Evolutionary conservation across 1,140 invertebrate species (phyloP), one percentile per base, ranked within the genome.

Genomic region (Bombus confusus): DNA sequence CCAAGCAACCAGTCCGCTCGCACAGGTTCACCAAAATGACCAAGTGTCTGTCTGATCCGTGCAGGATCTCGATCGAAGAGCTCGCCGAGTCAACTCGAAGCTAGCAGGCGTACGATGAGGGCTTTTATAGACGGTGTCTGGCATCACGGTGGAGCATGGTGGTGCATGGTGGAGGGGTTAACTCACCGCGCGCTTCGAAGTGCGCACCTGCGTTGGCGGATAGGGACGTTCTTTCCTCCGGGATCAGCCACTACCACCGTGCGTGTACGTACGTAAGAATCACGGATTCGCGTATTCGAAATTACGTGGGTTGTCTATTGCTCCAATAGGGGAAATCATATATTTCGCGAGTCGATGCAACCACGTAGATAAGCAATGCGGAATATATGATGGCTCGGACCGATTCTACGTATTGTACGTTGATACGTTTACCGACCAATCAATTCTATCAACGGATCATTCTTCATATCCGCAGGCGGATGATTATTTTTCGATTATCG

Each of bases 201-300:
- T 43, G 87, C 88, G 88, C 88, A 83, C 87, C 88, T 89, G 88
- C 87, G 87, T 88, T 68, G 83, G 64, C 72, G 66, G 78, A 86
- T 66, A 34, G 18, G 64, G 25, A 79, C 69, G n/a, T 28, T 39
- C 62, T 78, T 64, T 71, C 25, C 59, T 74, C 28, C 15, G 22
- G 73, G 37, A 83, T 78, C 74, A 68, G 37, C 41, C 4, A 52
- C 12, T 5, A 37, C 47, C 28, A 31, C 25, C 28, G 18, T 43
- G 18, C 31, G 31, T 18, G n/a, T 39, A 34, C 9, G 28, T 34
- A 25, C n/a, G 43, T 68, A 68, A 41, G 39, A 79, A 66, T 68
- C 31, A 68, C 62, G 62, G 39, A 64, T 66, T 68, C 39, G 12
- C 31, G 15, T 47, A 13, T 79, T 10, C 22, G 1, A 37, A 68